Evolutionary conservation across 2,797 vertebrate species (phyloP).

Genomic region (Lacerta viridis): DNA sequence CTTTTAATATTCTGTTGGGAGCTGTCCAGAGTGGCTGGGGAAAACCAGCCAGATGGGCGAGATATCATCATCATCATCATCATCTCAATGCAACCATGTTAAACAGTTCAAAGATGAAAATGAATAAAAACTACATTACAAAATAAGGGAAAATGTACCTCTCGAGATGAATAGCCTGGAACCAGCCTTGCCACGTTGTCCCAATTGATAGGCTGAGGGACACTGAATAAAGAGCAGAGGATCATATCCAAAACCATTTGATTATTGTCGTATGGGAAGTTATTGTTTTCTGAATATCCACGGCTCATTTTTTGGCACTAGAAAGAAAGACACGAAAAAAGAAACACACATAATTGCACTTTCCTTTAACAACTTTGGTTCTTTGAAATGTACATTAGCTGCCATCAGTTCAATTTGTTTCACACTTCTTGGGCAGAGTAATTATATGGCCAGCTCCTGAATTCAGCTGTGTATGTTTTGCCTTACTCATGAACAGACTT

Average conservation of each 20-base stretch:
- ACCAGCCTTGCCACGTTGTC: constrained; percentile 94
- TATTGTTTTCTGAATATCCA: constrained; percentile 94
- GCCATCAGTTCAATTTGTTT: background rate
- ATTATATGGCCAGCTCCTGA: background rate
- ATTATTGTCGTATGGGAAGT: constrained; percentile 94
- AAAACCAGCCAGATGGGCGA: too few species aligned
- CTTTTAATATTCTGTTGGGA: too few species aligned
- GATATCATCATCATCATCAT: too few species aligned
- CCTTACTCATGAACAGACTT: background rate
- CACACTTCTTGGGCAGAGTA: background rate
- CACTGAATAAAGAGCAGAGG: constrained; percentile 91
- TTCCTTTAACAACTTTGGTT: constrained; percentile 16
- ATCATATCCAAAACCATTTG: constrained; percentile 97
- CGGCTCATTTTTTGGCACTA: constrained; percentile 90
- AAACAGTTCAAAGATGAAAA: too few species aligned
- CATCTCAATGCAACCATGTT: too few species aligned
- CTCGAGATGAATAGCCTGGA: constrained; percentile 94
- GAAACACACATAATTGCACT: constrained; percentile 46
- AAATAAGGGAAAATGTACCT: constrained; percentile 82
- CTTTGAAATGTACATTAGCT: background rate
- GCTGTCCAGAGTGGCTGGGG: too few species aligned
- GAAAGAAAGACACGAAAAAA: constrained; percentile 10
- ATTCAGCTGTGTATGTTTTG: background rate
- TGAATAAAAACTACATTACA: too few species aligned
- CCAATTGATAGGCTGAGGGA: constrained; percentile 95